phyloP scores from a whole-genome alignment of 2,888 invertebrate genomes.

The Lottia scabra region DNA sequence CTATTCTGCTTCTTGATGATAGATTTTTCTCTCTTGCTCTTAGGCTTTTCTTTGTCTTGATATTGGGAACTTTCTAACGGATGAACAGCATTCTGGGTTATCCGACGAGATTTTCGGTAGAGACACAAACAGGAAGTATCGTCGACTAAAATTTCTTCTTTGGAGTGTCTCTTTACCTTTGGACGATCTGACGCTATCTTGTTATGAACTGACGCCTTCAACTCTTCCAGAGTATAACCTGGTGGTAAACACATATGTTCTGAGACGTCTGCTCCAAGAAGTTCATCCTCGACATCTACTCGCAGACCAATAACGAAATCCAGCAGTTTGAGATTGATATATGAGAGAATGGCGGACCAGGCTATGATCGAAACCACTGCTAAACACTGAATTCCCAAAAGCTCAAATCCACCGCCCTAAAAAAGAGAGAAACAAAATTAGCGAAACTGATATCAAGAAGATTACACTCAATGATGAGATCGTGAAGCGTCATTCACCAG shows the following conservation, averaged over 20 bases:
- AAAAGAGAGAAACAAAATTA: background rate
- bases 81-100: background rate
- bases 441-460: too few species aligned
- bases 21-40: too few species aligned
- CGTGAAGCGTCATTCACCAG: too few species aligned
- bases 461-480: too few species aligned
- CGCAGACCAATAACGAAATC: slow-evolving; percentile 73
- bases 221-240: background rate
- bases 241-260: slow-evolving; percentile 75
- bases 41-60: too few species aligned
- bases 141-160: background rate
- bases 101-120: background rate
- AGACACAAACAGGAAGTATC: background rate
- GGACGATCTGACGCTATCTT: background rate
- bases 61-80: background rate
- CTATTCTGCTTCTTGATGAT: too few species aligned
- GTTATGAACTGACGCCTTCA: background rate
- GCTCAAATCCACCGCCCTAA: slow-evolving; percentile 84
- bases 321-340: slow-evolving; percentile 74
- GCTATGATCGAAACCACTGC: slow-evolving; percentile 78
- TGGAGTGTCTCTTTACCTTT: background rate
- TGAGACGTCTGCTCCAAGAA: slow-evolving; percentile 89
- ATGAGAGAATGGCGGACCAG: slow-evolving; percentile 83
- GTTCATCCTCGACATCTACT: slow-evolving; percentile 87
- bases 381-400: slow-evolving; percentile 85